Conservation (phyloP, 1,140 invertebrate genomes). For the Aplysia californica region DNA sequence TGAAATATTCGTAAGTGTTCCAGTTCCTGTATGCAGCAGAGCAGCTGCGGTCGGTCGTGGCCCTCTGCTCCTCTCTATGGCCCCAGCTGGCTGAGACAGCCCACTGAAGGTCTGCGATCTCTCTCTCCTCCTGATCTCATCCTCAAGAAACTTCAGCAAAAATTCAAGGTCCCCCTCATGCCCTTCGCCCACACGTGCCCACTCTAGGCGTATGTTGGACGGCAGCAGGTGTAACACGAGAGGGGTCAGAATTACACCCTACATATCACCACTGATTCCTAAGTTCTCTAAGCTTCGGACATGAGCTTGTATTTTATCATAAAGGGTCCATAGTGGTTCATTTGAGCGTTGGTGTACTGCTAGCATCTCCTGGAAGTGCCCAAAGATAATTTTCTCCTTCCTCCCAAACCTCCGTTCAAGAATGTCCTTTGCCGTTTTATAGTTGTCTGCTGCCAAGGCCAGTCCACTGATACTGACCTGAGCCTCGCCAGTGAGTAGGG, state of each 20-base stretch:
- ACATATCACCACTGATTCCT: background rate
- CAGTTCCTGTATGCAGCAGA: background rate
- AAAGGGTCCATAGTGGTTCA: background rate
- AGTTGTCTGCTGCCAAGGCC: background rate
- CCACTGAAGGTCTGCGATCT: background rate
- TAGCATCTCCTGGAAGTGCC: background rate
- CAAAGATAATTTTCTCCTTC: background rate
- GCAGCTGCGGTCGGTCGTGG: background rate
- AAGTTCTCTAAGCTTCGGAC: background rate
- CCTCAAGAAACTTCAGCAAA: background rate
- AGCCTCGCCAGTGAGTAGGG: background rate
- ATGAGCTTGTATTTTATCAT: background rate
- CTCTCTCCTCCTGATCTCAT: background rate
- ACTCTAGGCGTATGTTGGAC: background rate
- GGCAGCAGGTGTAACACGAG: background rate
- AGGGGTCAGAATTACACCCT: background rate
- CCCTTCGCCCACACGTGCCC: background rate
- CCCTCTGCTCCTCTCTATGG: background rate
- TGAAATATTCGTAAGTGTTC: background rate
- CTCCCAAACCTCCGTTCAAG: background rate
- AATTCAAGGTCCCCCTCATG: background rate
- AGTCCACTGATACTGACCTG: background rate
- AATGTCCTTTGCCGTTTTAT: background rate
- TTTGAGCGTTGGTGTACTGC: background rate
- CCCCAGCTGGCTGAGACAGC: background rate